phyloP scores from a whole-genome alignment of 2,113 vertebrate genomes.

The Psilopogon haemacephalus region DNA sequence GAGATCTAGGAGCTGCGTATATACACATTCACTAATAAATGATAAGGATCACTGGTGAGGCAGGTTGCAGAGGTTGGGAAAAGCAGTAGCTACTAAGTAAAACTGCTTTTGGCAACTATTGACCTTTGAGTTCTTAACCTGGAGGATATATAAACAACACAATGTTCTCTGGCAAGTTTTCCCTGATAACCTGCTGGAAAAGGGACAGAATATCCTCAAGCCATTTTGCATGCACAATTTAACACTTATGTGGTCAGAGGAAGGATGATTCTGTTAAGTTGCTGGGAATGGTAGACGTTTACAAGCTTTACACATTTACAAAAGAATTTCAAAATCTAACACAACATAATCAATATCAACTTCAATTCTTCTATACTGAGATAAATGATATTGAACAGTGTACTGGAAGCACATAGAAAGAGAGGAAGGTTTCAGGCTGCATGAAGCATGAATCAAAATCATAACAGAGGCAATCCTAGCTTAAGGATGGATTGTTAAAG shows the following conservation, averaged over 20 bases:
- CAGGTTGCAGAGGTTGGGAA: constrained; percentile 57
- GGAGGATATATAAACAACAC: constrained; percentile 74
- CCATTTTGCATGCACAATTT: constrained; percentile 80
- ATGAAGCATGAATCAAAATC: neutral
- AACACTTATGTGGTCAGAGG: constrained; percentile 77
- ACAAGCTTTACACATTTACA: constrained; percentile 58
- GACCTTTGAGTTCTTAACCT: constrained; percentile 79
- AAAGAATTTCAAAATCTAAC: constrained; percentile 70
- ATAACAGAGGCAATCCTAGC: neutral
- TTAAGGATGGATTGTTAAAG: neutral
- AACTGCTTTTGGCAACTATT: constrained; percentile 78
- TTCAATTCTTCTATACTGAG: constrained; percentile 9
- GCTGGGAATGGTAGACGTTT: constrained; percentile 58
- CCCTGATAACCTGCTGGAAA: constrained; percentile 76
- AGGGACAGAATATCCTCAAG: constrained; percentile 72
- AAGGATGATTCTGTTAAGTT: constrained; percentile 69
- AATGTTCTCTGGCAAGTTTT: constrained; percentile 72
- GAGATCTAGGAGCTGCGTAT: constrained; percentile 28
- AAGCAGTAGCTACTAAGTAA: constrained; percentile 65
- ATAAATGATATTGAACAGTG: neutral
- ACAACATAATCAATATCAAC: constrained; percentile 47
- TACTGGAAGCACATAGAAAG: neutral
- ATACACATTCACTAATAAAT: constrained; percentile 39
- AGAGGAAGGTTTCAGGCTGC: neutral
- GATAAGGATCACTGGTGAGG: constrained; percentile 64